These are phyloP conservation scores for Melanerpes formicivorus DNA, from an alignment of 2,113 vertebrate species.

Conservation along the genomic window DNA sequence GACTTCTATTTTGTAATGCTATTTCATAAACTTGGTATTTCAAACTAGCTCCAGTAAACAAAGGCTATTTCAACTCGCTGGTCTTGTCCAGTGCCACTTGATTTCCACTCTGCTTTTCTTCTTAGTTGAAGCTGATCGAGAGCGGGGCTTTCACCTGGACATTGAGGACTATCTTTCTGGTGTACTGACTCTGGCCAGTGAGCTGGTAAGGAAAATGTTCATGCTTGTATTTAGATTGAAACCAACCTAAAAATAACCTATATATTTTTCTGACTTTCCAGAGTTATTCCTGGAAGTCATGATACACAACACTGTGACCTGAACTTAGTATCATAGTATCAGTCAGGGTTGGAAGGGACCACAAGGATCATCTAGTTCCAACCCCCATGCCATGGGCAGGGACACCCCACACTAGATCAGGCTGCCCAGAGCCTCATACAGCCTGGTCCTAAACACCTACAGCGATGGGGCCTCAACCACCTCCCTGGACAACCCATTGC, in stretches of 20 bases:
- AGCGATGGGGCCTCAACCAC: too few species aligned
- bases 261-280: not conserved
- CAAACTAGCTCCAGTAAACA: not conserved
- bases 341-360: too few species aligned
- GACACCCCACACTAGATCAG: too few species aligned
- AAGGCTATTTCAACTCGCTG: not conserved
- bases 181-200: slow-evolving; percentile 93
- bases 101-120: not conserved
- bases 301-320: not conserved
- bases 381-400: too few species aligned
- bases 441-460: too few species aligned
- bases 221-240: not conserved
- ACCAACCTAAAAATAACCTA: not conserved
- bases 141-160: slow-evolving; percentile 96
- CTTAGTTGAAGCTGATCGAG: slow-evolving; percentile 90
- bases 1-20: not conserved
- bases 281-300: not conserved
- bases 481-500: too few species aligned
- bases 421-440: too few species aligned
- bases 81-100: not conserved
- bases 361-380: too few species aligned
- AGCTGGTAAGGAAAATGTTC: slow-evolving; percentile 84
- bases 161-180: slow-evolving; percentile 97
- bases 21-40: not conserved
- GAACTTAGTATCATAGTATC: not conserved